Conservation (phyloP, 1,140 invertebrate species). For the Pseudomyrmex pallidus region DNA sequence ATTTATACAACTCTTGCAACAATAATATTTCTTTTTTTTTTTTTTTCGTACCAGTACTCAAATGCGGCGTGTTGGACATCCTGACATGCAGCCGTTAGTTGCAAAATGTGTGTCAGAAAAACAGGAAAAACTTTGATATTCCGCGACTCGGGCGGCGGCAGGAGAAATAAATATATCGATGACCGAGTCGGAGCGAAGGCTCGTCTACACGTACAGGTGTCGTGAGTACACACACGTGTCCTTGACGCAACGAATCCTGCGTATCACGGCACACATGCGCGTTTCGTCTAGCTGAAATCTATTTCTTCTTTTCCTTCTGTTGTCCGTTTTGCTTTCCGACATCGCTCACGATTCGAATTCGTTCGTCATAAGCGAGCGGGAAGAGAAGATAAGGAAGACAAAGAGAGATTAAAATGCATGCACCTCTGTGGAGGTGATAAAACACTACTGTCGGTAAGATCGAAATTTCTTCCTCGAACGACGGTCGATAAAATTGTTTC, state of each 20-base stretch:
- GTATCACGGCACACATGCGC: background rate
- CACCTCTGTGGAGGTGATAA: no score
- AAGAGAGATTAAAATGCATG: no score
- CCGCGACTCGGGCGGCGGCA: no score
- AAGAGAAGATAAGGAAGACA: no score
- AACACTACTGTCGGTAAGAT: no score
- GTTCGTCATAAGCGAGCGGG: background rate
- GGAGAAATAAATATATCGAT: conserved; percentile 30
- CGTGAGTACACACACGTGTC: background rate
- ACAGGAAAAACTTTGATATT: no score
- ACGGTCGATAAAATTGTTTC: no score
- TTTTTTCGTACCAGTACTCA: conserved; percentile 64
- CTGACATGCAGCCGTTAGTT: background rate
- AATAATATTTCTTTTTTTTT: conserved; percentile 14
- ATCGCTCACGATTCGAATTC: background rate
- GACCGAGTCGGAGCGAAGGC: background rate
- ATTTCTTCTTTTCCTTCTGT: background rate
- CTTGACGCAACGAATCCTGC: background rate
- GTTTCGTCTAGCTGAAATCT: background rate
- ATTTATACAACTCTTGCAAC: background rate
- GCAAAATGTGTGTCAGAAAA: no score
- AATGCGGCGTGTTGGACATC: conserved; percentile 72
- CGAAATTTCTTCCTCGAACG: no score
- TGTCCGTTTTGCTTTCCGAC: background rate
- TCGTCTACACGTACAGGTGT: background rate